Evolutionary conservation across 2,888 invertebrate genomes (phyloP), one percentile per base, ranked within the genome.

Genomic region (Yponomeuta cagnagella): DNA sequence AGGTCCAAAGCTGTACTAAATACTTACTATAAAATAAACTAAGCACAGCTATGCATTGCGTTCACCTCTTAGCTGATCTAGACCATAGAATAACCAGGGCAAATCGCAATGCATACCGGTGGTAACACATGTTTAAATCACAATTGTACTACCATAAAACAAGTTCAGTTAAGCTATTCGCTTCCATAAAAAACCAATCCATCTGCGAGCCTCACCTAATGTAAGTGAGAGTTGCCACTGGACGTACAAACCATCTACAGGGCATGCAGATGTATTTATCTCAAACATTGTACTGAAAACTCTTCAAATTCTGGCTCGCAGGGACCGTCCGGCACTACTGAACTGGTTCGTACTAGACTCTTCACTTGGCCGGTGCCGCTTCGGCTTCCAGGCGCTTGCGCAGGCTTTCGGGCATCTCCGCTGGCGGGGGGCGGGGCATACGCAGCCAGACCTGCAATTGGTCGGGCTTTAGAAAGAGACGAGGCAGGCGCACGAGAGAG

Each of bases 391-490:
- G 84, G 76, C 97, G 96, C 88, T 94, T 94, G 87, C 96, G 96
- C 82, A 98, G 93, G 15, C 97, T 96, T 85, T 97, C 98, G 23
- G 98, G 98, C 98, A 98, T 98, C 90, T 96, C 96, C 79, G 98
- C 97, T 81, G 98, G 98, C 83, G 99, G 98, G 73, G 98, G 98
- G 78, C 99, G 95, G 72, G 98, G 99, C 93, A 99, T 95, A 75
- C 95, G 93, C 76, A 96, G 94, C 79, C 92, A 94, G 1, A 95
- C 94, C 94, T 94, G 80, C 0, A 68, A 52, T 72, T 6, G 66
- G 30, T 68, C n/a, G 2, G 10, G 52, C 1, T 6, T 67, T 10
- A 67, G 67, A 68, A 12, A 68, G 10, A 71, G 78, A 78, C 72
- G 15, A n/a, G 12, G 43, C 23, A 31, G 10, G 48, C n/a, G 52